A percentile compares a stretch with the other conserved stretches of the same genome.
Evolutionary conservation across 2,888 invertebrate genomes (phyloP).

Genomic region (Tryphoninae sp.): DNA sequence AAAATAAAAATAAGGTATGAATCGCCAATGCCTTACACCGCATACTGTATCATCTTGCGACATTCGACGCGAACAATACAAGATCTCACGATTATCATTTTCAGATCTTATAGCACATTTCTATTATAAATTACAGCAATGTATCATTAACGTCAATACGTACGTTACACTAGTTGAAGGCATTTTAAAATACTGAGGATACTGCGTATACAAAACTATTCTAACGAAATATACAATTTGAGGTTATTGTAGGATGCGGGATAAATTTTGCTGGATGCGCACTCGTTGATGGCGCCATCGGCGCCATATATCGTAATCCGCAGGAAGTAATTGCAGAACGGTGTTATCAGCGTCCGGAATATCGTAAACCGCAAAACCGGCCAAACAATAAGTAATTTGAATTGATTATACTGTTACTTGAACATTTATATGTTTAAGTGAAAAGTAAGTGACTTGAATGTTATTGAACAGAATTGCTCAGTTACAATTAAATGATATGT

Average conservation of each 20-base stretch:
- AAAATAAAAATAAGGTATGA: not conserved
- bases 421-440: too few relatives aligned
- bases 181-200: not conserved
- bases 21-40: not conserved
- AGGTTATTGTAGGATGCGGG: too few relatives aligned
- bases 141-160: not conserved
- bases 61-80: not conserved
- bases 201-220: not conserved
- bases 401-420: too few relatives aligned
- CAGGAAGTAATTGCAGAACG: too few relatives aligned
- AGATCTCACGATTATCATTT: not conserved
- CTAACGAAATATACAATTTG: too few relatives aligned
- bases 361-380: too few relatives aligned
- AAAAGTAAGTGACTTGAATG: not conserved
- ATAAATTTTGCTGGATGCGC: too few relatives aligned
- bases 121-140: not conserved
- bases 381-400: too few relatives aligned
- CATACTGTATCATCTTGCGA: not conserved
- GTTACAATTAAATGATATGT: not conserved
- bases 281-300: too few relatives aligned
- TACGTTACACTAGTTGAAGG: not conserved
- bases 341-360: too few relatives aligned
- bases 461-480: not conserved
- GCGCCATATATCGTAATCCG: too few relatives aligned
- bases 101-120: not conserved